Base-by-base conservation (phyloP, 2,113 vertebrate genomes). In the Eptesicus fuscus region DNA sequence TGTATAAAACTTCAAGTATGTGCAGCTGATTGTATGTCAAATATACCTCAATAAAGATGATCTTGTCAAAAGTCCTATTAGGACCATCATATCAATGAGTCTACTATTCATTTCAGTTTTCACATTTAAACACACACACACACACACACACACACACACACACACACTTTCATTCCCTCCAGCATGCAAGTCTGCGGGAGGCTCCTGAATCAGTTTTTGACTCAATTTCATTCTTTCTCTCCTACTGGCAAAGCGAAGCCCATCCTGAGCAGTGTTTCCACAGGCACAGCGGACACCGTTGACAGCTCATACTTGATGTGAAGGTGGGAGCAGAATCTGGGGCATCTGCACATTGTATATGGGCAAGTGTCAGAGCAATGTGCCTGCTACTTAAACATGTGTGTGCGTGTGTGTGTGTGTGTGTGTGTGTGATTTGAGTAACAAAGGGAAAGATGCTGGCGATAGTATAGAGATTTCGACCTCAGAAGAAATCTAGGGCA, bases 351-450 rank as follows among this genome's bases (percentile, higher is more conserved):
- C 3, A 0, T 3, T 32, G n/a, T 0, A 4, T 1, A 9, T 0
- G 3, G 5, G 14, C 14, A 7, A 63, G 49, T 18, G 17, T 16
- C 9, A 4, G 3, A 53, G 56, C 2, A 0, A 4, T 1, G 56
- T 9, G 30, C n/a, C 0, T 0, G 5, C 18, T 23, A 11, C 30
- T 28, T 13, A 3, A 0, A 16, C 1, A 0, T 3, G 35, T 7
- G 11, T 10, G 16, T 18, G 16, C 10, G 42, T 44, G 40, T 9
- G 23, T 59, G 56, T 10, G 56, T 59, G 56, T 59, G 56, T n/a
- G 30, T 17, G 53, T 4, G 22, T 1, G 3, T 18, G 30, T 59
- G 59, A 0, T 23, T 0, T 23, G 9, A 7, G 25, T 18, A 22
- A 47, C 40, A 78, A 11, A 9, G 28, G 23, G 22, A 56, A 28